Evolutionary conservation across 2,113 vertebrate genomes (phyloP).

Genomic region (Chelonoidis abingdonii): DNA sequence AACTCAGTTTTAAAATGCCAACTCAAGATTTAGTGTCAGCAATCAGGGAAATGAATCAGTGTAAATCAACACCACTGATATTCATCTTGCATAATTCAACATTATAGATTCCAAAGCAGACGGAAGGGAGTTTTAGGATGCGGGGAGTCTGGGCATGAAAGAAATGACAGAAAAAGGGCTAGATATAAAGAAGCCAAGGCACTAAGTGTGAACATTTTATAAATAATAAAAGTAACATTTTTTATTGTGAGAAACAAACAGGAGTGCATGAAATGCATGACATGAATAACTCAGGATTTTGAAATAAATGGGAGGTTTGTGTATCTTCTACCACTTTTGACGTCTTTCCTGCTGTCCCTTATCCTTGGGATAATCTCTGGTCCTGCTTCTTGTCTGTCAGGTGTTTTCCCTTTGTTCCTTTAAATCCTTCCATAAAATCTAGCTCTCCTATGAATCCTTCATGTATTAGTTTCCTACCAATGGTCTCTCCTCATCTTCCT

Average conservation of each 20-base stretch:
- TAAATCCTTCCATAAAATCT: background rate
- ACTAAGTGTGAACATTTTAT: background rate
- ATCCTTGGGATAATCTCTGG: background rate
- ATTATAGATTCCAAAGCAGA: background rate
- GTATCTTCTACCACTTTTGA: background rate
- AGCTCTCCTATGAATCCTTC: background rate
- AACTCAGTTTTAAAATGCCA: conserved; percentile 21
- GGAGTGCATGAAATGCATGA: fast-evolving
- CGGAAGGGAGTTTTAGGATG: background rate
- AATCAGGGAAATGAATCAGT: conserved; percentile 10
- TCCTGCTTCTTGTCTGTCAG: background rate
- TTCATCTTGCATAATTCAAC: background rate
- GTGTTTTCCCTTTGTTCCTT: background rate
- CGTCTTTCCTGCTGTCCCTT: background rate
- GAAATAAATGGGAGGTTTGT: background rate
- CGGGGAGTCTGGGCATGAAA: background rate
- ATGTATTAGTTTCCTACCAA: background rate
- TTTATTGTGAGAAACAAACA: background rate
- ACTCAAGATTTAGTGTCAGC: conserved; percentile 29
- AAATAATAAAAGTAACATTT: background rate
- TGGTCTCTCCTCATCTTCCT: background rate
- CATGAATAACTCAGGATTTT: background rate
- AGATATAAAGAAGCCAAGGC: background rate
- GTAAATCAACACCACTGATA: background rate
- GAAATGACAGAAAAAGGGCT: background rate